phyloP scores from a whole-genome alignment of 2,888 invertebrate species.

The Acanthosepion esculentum region DNA sequence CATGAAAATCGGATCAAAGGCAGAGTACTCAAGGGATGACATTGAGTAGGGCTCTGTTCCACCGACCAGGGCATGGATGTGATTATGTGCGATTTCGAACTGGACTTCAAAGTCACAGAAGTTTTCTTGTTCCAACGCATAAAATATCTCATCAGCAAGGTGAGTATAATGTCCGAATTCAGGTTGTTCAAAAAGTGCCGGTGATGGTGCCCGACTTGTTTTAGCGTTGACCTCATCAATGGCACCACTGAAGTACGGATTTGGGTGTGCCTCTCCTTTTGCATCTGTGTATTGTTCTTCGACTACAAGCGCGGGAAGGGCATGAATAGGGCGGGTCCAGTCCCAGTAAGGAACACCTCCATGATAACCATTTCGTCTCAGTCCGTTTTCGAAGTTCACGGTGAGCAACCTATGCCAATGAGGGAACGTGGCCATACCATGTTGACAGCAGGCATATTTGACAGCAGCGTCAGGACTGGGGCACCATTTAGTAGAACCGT shows the following conservation, averaged over 20 bases:
- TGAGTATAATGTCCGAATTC: conserved; percentile 53
- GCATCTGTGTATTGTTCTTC: conserved; percentile 49
- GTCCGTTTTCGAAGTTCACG: conserved; percentile 52
- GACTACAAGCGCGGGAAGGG: conserved; percentile 50
- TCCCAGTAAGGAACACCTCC: conserved; percentile 55
- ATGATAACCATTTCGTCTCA: conserved; percentile 48
- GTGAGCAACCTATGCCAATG: conserved; percentile 58
- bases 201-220: conserved; percentile 50
- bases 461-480: conserved; percentile 54
- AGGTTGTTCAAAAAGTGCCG: conserved; percentile 53
- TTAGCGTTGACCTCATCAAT: conserved; percentile 47
- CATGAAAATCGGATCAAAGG: conserved; percentile 51
- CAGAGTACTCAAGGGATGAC: conserved; percentile 54
- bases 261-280: conserved; percentile 44
- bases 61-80: conserved; percentile 56
- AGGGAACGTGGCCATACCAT: conserved; percentile 57
- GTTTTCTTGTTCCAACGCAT: conserved; percentile 55
- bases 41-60: conserved; percentile 55
- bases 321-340: conserved; percentile 51
- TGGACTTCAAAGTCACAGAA: conserved; percentile 50
- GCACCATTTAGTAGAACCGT: conserved; percentile 57
- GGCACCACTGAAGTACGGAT: conserved; percentile 46
- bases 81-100: conserved; percentile 56
- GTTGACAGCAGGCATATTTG: conserved; percentile 56
- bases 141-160: conserved; percentile 52